Conservation (phyloP, 2,113 vertebrate genomes). For the Opisthocomus hoazin region DNA sequence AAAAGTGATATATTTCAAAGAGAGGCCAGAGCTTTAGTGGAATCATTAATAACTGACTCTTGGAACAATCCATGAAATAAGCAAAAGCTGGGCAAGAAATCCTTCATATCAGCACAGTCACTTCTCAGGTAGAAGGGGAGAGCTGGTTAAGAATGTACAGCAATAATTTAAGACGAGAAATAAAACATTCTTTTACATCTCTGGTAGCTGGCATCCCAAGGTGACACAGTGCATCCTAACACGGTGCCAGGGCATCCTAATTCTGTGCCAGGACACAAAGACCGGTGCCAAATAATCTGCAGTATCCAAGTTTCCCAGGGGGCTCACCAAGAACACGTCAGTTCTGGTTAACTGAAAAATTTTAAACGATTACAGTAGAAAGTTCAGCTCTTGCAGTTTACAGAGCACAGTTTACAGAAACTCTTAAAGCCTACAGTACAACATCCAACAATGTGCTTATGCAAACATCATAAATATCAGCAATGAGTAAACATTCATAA, state of each 20-base stretch:
- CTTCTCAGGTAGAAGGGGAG: background rate
- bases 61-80: background rate
- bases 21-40: background rate
- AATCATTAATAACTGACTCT: background rate
- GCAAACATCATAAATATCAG: background rate
- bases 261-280: background rate
- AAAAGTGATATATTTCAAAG: background rate
- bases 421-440: background rate
- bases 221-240: background rate
- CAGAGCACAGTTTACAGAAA: conserved; percentile 15
- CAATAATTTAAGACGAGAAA: background rate
- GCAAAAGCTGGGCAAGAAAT: background rate
- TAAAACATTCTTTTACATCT: background rate
- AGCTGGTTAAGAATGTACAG: background rate
- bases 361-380: background rate
- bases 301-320: background rate
- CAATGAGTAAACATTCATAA: conserved; percentile 7
- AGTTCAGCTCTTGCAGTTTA: background rate
- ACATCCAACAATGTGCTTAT: background rate
- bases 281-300: background rate
- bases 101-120: background rate
- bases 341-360: background rate
- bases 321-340: background rate
- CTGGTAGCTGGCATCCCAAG: background rate
- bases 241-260: background rate